Base-by-base conservation (phyloP, 2,888 invertebrate species). In the Entomobrya proxima region DNA sequence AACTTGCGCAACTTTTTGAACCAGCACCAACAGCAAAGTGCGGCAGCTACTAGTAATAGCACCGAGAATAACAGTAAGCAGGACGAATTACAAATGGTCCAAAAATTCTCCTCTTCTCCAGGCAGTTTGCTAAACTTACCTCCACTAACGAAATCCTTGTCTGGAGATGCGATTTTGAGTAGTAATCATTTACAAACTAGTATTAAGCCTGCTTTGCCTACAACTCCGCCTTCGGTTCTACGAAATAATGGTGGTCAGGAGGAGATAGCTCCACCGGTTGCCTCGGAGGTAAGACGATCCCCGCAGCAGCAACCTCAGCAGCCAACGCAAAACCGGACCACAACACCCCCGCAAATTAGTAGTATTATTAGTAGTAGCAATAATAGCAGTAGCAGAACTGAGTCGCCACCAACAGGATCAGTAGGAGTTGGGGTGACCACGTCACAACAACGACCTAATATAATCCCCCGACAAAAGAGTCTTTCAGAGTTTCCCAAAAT, bases 401-500 rank as follows among this genome's bases (percentile, higher is more conserved):
- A 40, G 47, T 15, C 35, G 7, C 21, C 81, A 3, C 18, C 37
- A 18, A n/a, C n/a, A n/a, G n/a, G n/a, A n/a, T n/a, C n/a, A n/a
- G n/a, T n/a, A n/a, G n/a, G n/a, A n/a, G n/a, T n/a, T n/a, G n/a
- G n/a, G n/a, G n/a, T n/a, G n/a, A n/a, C n/a, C n/a, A 27, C 15
- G 21, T 21, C 27, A 44, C 61, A 75, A 35, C 69, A 18, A 50
- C 76, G 82, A 11, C 81, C 88, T 11, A 75, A 75, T 6, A 11
- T 40, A 13, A 88, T 90, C 58, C 90, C 90, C 9, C 64, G 89
- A 72, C 90, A 90, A 69, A 84, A 87, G 40, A 90, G 90, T 87
- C 84, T 90, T 50, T 87, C 89, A 40, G 89, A 90, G 40, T 88
- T 90, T 64, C 88, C 89, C 32, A 52, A 76, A 75, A 21, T 80